These are phyloP conservation scores for Siphlonurus alternatus DNA, from an alignment of 2,888 invertebrate genomes.

Conservation along the genomic window DNA sequence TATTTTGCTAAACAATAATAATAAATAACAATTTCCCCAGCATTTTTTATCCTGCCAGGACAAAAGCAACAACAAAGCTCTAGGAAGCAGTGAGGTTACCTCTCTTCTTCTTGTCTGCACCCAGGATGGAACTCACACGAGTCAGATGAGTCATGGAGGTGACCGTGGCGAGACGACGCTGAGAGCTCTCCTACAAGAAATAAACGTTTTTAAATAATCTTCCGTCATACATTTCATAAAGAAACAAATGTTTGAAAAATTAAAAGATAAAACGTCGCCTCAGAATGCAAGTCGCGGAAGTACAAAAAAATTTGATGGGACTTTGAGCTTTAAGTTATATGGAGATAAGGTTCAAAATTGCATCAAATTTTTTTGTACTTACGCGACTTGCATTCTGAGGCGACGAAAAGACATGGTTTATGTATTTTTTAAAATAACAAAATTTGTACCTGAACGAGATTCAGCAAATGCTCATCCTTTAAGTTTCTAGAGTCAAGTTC, in stretches of 20 bases:
- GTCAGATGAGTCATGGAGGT: slow-evolving; percentile 68
- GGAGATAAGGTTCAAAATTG: no score
- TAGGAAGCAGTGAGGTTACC: slow-evolving; percentile 15
- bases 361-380: background rate
- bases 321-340: no score
- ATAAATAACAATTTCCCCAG: no score
- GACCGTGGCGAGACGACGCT: slow-evolving; percentile 48
- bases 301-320: no score
- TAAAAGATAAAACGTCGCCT: no score
- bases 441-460: slow-evolving; percentile 33
- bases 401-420: background rate
- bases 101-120: slow-evolving; percentile 53
- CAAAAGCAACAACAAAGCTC: background rate
- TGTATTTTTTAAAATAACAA: background rate
- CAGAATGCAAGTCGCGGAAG: no score
- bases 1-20: no score
- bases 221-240: background rate
- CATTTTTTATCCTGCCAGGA: no score
- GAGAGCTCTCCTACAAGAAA: slow-evolving; percentile 35
- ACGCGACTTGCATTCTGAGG: background rate
- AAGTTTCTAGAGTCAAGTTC: slow-evolving; percentile 53
- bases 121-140: slow-evolving; percentile 66
- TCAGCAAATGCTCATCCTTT: slow-evolving; percentile 49
- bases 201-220: background rate
- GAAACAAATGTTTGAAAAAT: background rate